Evolutionary conservation across 2,113 vertebrate species (phyloP), one percentile per base, ranked within the genome.

Genomic region (Hemiprocne comata): DNA sequence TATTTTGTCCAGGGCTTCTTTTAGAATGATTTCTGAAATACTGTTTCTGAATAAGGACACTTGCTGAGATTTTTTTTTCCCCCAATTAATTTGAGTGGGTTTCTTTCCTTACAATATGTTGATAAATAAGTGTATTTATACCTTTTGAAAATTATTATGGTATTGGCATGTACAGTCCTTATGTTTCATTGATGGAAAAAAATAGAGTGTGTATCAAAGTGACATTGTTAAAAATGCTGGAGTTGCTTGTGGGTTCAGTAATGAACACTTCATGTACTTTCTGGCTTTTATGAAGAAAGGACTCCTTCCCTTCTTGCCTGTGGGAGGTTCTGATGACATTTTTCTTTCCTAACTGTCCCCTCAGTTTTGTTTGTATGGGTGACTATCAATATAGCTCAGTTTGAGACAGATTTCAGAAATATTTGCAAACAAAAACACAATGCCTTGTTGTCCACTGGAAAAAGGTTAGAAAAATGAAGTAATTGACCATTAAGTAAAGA

Each of bases 71-170:
- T 8, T 20, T 34, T 50, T 77, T 42, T 44, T 11, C 4, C 7
- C 23, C 7, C 13, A 46, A 7, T 72, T 54, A 1, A 40, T 66
- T 66, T 40, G 2, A 53, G 6, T 24, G 31, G 7, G 0, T 4
- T 62, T 33, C 55, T 44, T 80, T 54, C 10, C 31, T 78, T 42
- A 11, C 10, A 28, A 42, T 77, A 25, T 25, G 24, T 55, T 17
- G 16, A 57, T 13, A 67, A 65, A 31, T 67, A 53, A 53, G 2
- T 28, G 6, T 58, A 50, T 21, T 24, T 62, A 46, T 36, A 64
- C 16, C 9, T 78, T 72, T 44, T 40, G 15, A 69, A 69, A 85
- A 58, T 42, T 53, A 23, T 54, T 70, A 34, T 10, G 13, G 5
- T n/a, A 31, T 38, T 70, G 34, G 31, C 16, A 70, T 7, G 29